These are phyloP conservation scores for Ferdinandea cuprea DNA, from an alignment of 2,888 invertebrate genomes.

Conservation along the genomic window DNA sequence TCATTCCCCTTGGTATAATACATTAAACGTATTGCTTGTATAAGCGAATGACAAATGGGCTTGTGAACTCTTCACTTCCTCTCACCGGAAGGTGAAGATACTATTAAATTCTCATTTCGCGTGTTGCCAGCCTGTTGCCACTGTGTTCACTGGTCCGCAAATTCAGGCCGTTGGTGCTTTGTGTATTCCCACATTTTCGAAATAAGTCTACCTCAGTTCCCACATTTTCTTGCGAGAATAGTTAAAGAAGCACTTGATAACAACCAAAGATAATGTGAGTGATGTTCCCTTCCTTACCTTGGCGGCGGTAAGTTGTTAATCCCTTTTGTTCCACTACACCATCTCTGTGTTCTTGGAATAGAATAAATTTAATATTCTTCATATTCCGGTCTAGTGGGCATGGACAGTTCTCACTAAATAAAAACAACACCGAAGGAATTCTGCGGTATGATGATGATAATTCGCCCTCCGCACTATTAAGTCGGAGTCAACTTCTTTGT, in stretches of 20 bases:
- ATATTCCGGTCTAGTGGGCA: constrained; percentile 62
- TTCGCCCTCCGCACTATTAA: constrained; percentile 30
- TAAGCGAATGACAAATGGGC: constrained; percentile 51
- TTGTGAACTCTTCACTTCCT: constrained; percentile 19
- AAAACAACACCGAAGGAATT: neutral
- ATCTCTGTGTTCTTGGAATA: constrained; percentile 32
- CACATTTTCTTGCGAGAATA: constrained; percentile 52
- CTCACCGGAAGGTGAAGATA: constrained; percentile 62
- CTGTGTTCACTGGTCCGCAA: constrained; percentile 67
- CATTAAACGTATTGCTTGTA: constrained; percentile 7
- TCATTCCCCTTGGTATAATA: constrained; percentile 36
- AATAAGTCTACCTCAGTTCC: constrained; percentile 58
- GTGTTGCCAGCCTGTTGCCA: constrained; percentile 9
- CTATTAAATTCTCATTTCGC: constrained; percentile 20
- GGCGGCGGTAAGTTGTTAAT: constrained; percentile 33
- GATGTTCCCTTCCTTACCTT: constrained; percentile 25
- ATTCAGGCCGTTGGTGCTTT: constrained; percentile 35
- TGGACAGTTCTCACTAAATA: constrained; percentile 65
- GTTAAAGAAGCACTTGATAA: constrained; percentile 65
- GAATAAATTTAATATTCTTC: constrained; percentile 53
- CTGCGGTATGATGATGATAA: constrained; percentile 17
- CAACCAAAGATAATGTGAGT: constrained; percentile 46
- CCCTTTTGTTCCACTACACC: constrained; percentile 46
- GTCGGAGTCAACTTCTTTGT: constrained; percentile 30
- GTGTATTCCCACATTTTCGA: constrained; percentile 57